Base-by-base conservation (phyloP, 1,140 invertebrate species). In the Pinna nobilis region DNA sequence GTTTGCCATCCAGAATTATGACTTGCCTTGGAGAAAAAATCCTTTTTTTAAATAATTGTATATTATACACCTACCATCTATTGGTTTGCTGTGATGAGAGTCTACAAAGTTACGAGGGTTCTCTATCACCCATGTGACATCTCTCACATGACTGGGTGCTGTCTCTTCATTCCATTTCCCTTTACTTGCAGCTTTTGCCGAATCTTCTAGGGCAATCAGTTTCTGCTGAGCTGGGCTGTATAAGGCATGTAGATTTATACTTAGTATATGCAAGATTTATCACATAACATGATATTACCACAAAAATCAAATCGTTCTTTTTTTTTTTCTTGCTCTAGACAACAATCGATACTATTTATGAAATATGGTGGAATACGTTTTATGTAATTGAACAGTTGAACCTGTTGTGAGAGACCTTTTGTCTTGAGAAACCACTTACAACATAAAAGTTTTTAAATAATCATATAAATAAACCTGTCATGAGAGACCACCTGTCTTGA, bases 51-150 rank as follows among this genome's bases (percentile, higher is more conserved):
- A 11, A 30, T n/a, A n/a, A n/a, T n/a, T n/a, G n/a, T n/a, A n/a
- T n/a, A 57, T 28, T 1, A 1, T 1, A 28, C 15, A 70, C 72
- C 82, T 82, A 87, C 91, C 91, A 82, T 91, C 90, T 51, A 97
- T 90, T 0, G 94, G 94, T 83, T 96, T 95, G 39, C 93, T 92
- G 35, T 92, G 92, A 74, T 93, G 92, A 74, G 94, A 93, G 66
- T 97, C 95, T 13, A 97, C 94, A 86, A 98, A 93, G 55, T 92
- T 91, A 49, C 94, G 91, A 5, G 95, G 93, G 88, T 95, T 94
- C 25, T 98, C 97, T 32, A 96, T 90, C 15, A 90, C 91, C 94
- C 96, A 98, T 82, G 94, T 97, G 67, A 99, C 93, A 79, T 95
- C 92, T 33, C 97, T 92, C 0, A 97, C 94, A 33, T 92, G 92